Conservation (phyloP, 1,140 invertebrate species). For the Rhopalosiphum maidis region DNA sequence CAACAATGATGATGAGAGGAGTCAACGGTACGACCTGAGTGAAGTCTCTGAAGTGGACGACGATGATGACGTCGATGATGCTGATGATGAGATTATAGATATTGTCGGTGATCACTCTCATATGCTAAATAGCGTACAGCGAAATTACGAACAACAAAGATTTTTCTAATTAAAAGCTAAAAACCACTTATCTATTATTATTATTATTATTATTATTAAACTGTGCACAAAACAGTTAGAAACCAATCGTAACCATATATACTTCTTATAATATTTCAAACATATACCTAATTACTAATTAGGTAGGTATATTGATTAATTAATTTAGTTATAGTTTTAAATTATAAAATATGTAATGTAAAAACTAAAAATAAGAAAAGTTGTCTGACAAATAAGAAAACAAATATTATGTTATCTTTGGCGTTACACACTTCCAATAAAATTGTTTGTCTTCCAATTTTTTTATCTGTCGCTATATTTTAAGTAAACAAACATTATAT, state of each 20-base stretch:
- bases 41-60: constrained; percentile 7
- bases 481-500: constrained; percentile 9
- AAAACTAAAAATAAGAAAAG: neutral
- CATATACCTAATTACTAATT: neutral
- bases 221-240: neutral
- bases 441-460: constrained; percentile 43
- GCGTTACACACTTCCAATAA: constrained; percentile 18
- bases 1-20: neutral
- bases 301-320: neutral
- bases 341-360: neutral
- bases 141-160: constrained; percentile 46
- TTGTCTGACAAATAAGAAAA: neutral
- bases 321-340: neutral
- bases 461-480: neutral
- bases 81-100: constrained; percentile 50
- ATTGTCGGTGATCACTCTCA: constrained; percentile 47
- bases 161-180: constrained; percentile 19
- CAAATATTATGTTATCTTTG: constrained; percentile 1
- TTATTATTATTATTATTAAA: neutral
- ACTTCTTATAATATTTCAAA: constrained; percentile 14
- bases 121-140: neutral
- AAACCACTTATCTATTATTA: neutral
- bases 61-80: neutral
- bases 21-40: constrained; percentile 25
- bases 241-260: neutral